A percentile compares a stretch with the other conserved stretches of the same genome.
Evolutionary conservation across 1,140 invertebrate species (phyloP).

Genomic region (Ceratina japonica): DNA sequence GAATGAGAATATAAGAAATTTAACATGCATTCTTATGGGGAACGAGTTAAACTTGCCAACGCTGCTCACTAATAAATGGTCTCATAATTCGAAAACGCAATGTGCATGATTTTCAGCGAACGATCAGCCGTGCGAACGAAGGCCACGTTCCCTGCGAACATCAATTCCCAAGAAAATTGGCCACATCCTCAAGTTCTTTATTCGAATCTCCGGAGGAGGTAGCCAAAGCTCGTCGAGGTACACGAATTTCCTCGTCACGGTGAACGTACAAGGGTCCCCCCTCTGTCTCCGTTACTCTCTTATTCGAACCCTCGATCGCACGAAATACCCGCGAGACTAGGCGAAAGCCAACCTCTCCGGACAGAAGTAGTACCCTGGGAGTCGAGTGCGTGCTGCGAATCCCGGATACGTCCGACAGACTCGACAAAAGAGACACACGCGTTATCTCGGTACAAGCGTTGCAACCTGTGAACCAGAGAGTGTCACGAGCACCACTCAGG

Average conservation of each 20-base stretch:
- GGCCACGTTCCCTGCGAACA: too few species aligned
- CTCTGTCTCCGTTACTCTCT: background rate
- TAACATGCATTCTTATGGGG: too few species aligned
- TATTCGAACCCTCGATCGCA: background rate
- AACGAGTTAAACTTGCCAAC: too few species aligned
- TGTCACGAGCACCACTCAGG: background rate
- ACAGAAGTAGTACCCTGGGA: slow-evolving; percentile 46
- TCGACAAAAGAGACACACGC: background rate
- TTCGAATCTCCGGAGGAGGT: too few species aligned
- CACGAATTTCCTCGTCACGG: background rate
- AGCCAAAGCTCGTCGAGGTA: background rate
- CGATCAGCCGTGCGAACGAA: too few species aligned
- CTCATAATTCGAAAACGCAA: too few species aligned
- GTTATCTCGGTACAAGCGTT: background rate
- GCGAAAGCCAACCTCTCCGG: background rate
- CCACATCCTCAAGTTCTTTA: too few species aligned
- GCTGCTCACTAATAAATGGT: too few species aligned
- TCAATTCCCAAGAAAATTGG: too few species aligned
- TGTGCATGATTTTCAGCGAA: too few species aligned
- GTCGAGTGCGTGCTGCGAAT: slow-evolving; percentile 52
- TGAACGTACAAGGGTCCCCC: background rate
- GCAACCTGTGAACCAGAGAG: background rate
- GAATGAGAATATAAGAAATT: too few species aligned
- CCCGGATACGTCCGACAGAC: slow-evolving; percentile 20
- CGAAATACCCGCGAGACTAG: slow-evolving; percentile 22